These are phyloP conservation scores for Pristionchus japonicus DNA, from an alignment of 2,888 invertebrate genomes.

Conservation along the genomic window DNA sequence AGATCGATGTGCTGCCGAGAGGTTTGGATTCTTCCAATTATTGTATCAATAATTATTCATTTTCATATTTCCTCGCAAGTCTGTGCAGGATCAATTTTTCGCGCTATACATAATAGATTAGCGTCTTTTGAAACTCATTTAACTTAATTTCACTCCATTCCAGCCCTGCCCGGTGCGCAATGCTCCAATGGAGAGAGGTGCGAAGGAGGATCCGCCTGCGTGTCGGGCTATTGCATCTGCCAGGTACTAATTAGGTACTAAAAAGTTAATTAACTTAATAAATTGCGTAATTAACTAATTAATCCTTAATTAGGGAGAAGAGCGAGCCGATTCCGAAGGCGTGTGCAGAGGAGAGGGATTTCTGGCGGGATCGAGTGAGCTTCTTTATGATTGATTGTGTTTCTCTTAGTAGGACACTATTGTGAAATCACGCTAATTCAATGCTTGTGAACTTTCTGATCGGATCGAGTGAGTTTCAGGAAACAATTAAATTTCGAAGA, in stretches of 20 bases:
- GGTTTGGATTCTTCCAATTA: background rate
- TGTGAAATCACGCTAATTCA: too few species aligned
- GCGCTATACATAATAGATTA: background rate
- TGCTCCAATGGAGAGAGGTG: conserved; percentile 47
- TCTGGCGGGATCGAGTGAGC: background rate
- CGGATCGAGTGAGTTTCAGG: background rate
- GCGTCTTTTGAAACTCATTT: background rate
- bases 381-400: too few species aligned
- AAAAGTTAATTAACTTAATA: background rate
- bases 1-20: conserved; percentile 38
- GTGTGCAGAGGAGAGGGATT: conserved; percentile 1
- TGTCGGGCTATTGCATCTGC: conserved; percentile 50
- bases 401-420: too few species aligned
- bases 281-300: background rate
- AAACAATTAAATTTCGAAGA: background rate
- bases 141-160: background rate
- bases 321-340: background rate
- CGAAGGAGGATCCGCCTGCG: conserved; percentile 50
- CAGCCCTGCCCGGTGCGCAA: conserved; percentile 51
- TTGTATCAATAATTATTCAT: too few species aligned
- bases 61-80: too few species aligned
- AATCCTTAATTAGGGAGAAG: background rate
- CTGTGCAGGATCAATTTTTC: too few species aligned
- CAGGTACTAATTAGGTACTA: background rate
- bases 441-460: too few species aligned